Evolutionary conservation across 1,140 invertebrate species (phyloP).

Genomic region (Nebria ingens): DNA sequence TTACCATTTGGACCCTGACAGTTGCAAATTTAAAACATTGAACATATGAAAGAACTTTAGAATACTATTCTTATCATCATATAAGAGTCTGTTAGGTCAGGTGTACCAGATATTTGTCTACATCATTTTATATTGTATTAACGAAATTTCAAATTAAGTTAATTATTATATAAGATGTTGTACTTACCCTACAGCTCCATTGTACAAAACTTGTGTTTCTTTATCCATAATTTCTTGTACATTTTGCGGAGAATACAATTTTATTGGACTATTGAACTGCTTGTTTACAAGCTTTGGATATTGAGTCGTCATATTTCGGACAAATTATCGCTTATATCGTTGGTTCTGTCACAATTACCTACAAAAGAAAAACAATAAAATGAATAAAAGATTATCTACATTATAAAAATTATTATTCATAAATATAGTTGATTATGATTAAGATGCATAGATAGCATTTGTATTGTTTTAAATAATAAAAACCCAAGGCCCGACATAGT

Average conservation of each 20-base stretch:
- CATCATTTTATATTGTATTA: too few relatives aligned
- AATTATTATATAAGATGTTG: slow-evolving; percentile 1
- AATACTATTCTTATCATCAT: too few relatives aligned
- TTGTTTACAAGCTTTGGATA: slow-evolving; percentile 55
- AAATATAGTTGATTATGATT: not conserved
- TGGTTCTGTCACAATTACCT: not conserved
- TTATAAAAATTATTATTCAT: not conserved
- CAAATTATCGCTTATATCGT: not conserved
- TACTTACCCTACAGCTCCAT: slow-evolving; percentile 67
- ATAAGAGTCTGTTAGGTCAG: too few relatives aligned
- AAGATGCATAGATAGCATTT: too few relatives aligned
- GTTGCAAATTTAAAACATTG: too few relatives aligned
- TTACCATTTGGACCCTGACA: too few relatives aligned
- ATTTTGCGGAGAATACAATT: slow-evolving; percentile 71
- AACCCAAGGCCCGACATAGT: too few relatives aligned
- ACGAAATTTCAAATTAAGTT: too few relatives aligned
- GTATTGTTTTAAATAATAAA: too few relatives aligned
- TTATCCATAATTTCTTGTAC: slow-evolving; percentile 68
- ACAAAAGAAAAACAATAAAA: not conserved
- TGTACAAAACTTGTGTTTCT: slow-evolving; percentile 63
- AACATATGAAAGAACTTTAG: too few relatives aligned
- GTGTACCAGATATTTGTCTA: too few relatives aligned
- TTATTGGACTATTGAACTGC: slow-evolving; percentile 84
- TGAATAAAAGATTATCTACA: not conserved
- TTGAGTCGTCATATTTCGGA: slow-evolving; percentile 22